A percentile compares a stretch with the other conserved stretches of the same genome.
Conservation (phyloP, 2,888 invertebrate genomes). For the Torymus aiolomorphi region DNA sequence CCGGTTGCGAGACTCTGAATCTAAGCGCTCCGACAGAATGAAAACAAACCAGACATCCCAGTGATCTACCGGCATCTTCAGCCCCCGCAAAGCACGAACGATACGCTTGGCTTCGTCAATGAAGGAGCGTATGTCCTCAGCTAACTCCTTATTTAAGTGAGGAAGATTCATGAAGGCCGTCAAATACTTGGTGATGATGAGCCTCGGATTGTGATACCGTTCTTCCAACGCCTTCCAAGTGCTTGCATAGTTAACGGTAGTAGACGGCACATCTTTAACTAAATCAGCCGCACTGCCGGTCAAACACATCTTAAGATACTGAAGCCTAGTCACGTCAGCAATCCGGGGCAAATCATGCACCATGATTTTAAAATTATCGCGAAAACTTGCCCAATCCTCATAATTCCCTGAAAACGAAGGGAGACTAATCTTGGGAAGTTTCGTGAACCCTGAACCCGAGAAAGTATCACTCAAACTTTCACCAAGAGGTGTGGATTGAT, state of each 20-base stretch:
- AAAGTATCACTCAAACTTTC: too few species aligned
- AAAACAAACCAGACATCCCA: too few species aligned
- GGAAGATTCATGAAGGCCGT: conserved; percentile 4
- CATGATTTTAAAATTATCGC: conserved; percentile 41
- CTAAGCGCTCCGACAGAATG: conserved; percentile 4
- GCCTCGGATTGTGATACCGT: too few species aligned
- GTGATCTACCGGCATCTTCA: conserved; percentile 2
- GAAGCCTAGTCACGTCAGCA: conserved; percentile 42
- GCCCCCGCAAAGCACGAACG: background rate
- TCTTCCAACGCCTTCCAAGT: background rate
- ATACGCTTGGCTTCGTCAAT: conserved; percentile 3
- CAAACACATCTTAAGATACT: conserved; percentile 21
- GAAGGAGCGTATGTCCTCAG: too few species aligned
- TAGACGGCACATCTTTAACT: conserved; percentile 1
- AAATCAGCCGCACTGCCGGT: background rate
- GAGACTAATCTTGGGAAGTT: conserved; percentile 36
- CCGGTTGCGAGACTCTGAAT: background rate
- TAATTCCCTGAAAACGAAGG: conserved; percentile 48
- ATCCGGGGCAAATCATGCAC: conserved; percentile 29
- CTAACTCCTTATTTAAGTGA: conserved; percentile 9
- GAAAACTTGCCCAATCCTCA: conserved; percentile 49
- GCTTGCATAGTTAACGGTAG: background rate
- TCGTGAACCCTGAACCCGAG: background rate
- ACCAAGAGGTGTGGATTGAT: background rate
- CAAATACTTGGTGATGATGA: conserved; percentile 9